Base-by-base conservation (phyloP, 2,888 invertebrate species). In the Drosophila monieri region DNA sequence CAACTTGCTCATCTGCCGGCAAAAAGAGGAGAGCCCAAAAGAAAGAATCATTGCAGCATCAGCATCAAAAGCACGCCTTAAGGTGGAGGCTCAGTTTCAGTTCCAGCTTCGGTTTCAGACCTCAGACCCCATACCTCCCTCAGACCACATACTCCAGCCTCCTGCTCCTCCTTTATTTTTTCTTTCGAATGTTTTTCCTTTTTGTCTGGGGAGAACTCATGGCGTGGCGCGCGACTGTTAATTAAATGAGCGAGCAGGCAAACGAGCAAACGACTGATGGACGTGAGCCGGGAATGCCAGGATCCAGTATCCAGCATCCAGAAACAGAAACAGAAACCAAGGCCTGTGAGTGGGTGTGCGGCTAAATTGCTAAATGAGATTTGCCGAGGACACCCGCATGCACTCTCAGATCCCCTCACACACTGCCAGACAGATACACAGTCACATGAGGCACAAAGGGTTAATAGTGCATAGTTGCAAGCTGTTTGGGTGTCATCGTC, bases 211-310 rank as follows among this genome's bases (percentile, higher is more conserved):
- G 21, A 39, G 37, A 57, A 59, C 55, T 53, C 25, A 47, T 72
- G 86, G 86, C 81, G 85, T 83, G 81, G 81, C 88, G 77, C 85
- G 86, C 88, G 89, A 77, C 89, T 88, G 88, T 88, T 88, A 89
- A 89, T 89, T 89, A 88, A 88, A 85, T 85, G 88, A 89, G 89
- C 84, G 89, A 84, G 83, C 88, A 87, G 80, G 89, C 89, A 87
- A 88, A 85, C 88, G 88, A 84, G 89, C 88, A 81, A 88, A 88
- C 84, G 88, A 89, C 89, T 81, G 88, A 88, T 78, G 88, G 87
- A 86, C 85, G 77, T 69, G 67, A 67, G 73, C 46, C 21, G 21
- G 12, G 21, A 43, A 43, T 43, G 21, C 60, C 64, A 61, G 60
- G 62, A 61, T 67, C 61, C 70, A 65, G 71, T 35, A 51, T 67